Base-by-base conservation (phyloP, 2,797 vertebrate species). In the Sebastes wilsoni region DNA sequence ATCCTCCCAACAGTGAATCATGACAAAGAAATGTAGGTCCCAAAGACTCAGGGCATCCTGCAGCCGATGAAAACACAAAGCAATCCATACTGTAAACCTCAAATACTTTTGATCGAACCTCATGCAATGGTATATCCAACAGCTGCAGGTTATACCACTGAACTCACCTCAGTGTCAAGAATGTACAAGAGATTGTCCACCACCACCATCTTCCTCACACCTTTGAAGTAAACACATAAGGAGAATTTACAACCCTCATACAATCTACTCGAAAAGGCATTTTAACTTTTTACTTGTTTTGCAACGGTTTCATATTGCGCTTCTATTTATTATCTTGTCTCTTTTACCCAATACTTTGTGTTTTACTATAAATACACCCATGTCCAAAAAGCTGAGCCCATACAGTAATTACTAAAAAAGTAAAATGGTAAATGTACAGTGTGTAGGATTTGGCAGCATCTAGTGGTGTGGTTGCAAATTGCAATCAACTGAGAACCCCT, bases 1-100 rank as follows among this genome's bases (percentile, higher is more conserved):
- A 61, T 94, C 94, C 5, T 97, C 96, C 96, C 97, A 99, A 72
- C 96, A 96, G 94, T 96, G 96, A 72, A 97, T 78, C 71, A 98
- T 95, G 60, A 96, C 93, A 6, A 99, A 90, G 13, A 96, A 96
- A 81, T 95, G 92, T 71, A 96, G 49, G 59, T 99, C 97, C 98
- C 98, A 99, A 11, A 96, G 83, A 87, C 97, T 99, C 84, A 99
- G 92, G 59, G 96, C 67, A 32, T 96, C 95, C 98, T 99, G 81
- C 68, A 4, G 64, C 1, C 8, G 3, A 83, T 30, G 2, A 71
- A 72, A 49, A 56, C 4, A 72, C 14, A 52, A 62, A 36, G 5
- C 9, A 32, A 30, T 55, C 10, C 16, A 36, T 36, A 64, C 22
- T 38, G 49, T 18, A 2, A 58, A 38, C 4, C 20, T 80, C 13